Evolutionary conservation across 2,797 vertebrate genomes (phyloP), one percentile per base, ranked within the genome.

Genomic region (Brachyalestes nurse): DNA sequence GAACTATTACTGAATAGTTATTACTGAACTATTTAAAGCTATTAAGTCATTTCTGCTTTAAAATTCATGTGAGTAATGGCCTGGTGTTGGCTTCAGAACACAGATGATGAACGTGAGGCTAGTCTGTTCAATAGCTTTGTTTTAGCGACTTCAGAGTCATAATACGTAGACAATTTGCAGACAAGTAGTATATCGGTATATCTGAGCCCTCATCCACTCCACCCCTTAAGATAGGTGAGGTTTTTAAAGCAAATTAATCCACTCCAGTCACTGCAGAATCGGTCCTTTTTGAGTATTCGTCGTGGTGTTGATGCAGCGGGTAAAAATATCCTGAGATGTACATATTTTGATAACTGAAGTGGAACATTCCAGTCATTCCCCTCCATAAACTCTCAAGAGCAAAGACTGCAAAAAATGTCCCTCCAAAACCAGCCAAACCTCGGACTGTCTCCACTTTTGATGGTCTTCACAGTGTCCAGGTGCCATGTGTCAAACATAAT

Each of bases 361-460:
- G 86, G 91, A 92, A 91, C 91, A 93, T 93, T 93, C 93, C 90
- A 69, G 72, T 86, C 91, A 92, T 93, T 92, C 91, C 88, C 55
- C 74, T 77, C 80, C 70, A 74, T 75, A 84, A 79, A 83, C 77
- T 69, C 84, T 83, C 67, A 23, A 86, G 83, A 78, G 57, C 76
- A 55, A 69, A 77, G 66, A 73, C 79, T 21, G 72, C 79, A 55
- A 70, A 60, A 77, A 66, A 88, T 84, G 76, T 88, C 84, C 81
- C 76, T 82, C 64, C n/a, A 19, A 49, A 51, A 9, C 57, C 10
- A 72, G 60, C 58, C 49, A 28, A 61, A 67, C 76, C 77, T 77
- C 58, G 67, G 61, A 74, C 81, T 69, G 61, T 58, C 81, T 78
- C 76, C 70, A 67, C 8, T 72, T 61, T 25, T 70, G 62, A 70